These are phyloP conservation scores for Melanotaenia pygmaea DNA, from an alignment of 2,797 vertebrate genomes.

Conservation along the genomic window DNA sequence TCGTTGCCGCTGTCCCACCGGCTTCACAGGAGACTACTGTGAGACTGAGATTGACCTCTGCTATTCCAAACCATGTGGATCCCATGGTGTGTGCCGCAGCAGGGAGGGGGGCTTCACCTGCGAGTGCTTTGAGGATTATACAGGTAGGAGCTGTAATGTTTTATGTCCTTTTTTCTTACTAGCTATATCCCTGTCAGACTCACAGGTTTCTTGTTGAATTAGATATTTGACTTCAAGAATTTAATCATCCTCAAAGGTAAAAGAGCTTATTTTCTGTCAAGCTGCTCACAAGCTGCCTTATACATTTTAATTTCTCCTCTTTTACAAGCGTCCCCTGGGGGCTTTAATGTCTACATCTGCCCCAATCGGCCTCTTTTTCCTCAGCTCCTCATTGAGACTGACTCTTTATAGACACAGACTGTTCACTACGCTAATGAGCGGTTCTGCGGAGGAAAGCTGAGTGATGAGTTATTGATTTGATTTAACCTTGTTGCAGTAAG, in stretches of 20 bases:
- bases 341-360: slow-evolving; percentile 54
- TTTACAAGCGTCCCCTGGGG: slow-evolving; percentile 42
- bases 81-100: slow-evolving; percentile 88
- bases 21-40: slow-evolving; percentile 96
- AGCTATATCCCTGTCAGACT: slow-evolving; percentile 2
- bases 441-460: slow-evolving; percentile 54
- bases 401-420: slow-evolving; percentile 36
- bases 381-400: slow-evolving; percentile 42
- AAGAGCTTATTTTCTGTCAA: slow-evolving; percentile 29
- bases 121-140: slow-evolving; percentile 90
- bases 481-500: slow-evolving; percentile 20
- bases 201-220: slow-evolving; percentile 15
- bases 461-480: slow-evolving; percentile 72
- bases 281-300: slow-evolving; percentile 26
- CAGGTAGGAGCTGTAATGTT: slow-evolving; percentile 83
- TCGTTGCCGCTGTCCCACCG: slow-evolving; percentile 92
- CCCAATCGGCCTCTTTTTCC: slow-evolving; percentile 17
- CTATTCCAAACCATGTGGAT: slow-evolving; percentile 93
- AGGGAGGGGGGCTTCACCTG: slow-evolving; percentile 95
- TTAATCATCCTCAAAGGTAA: slow-evolving; percentile 8
- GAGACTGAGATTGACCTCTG: slow-evolving; percentile 97
- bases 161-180: background rate
- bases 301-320: slow-evolving; percentile 46
- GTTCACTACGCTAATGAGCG: slow-evolving; percentile 38
- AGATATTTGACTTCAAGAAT: slow-evolving; percentile 20